Evolutionary conservation across 2,113 vertebrate species (phyloP).

Genomic region (mouse (Mus musculus)): GRCm39 chr2:99098001-99098500

Average conservation of each 20-base stretch:
- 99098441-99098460: neutral
- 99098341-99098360: neutral
- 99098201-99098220: neutral
- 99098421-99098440: neutral
- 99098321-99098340: neutral
- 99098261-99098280: neutral
- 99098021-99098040: neutral
- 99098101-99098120: neutral
- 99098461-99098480: fast-evolving
- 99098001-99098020: neutral
- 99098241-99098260: neutral
- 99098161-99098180: neutral
- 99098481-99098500: neutral
- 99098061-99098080: neutral
- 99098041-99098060: neutral
- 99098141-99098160: neutral
- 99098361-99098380: neutral
- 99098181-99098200: neutral
- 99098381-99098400: neutral
- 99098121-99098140: neutral
- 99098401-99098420: neutral
- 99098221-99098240: neutral
- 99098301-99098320: neutral
- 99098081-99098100: neutral
- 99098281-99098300: neutral